These are phyloP conservation scores for Vanessa cardui DNA, from an alignment of 2,888 invertebrate genomes.

Conservation along the genomic window DNA sequence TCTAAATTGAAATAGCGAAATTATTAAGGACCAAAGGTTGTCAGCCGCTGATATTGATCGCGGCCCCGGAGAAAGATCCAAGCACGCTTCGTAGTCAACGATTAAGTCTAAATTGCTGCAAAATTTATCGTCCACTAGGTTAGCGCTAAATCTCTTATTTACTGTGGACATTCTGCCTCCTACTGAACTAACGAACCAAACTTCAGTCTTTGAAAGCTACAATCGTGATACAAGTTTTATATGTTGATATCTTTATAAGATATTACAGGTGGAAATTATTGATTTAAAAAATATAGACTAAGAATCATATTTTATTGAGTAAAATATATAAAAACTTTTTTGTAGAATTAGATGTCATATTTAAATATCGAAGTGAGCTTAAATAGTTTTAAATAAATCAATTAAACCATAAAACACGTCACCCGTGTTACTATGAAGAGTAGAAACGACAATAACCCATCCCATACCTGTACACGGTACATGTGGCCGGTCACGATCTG, in stretches of 20 bases:
- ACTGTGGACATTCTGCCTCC: slow-evolving; percentile 40
- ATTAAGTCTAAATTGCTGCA: slow-evolving; percentile 76
- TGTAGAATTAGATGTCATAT: no score
- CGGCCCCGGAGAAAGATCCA: slow-evolving; percentile 62
- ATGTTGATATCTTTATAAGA: not conserved
- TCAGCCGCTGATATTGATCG: slow-evolving; percentile 62
- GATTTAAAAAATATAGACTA: not conserved
- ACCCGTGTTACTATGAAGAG: not conserved
- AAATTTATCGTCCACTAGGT: slow-evolving; percentile 70
- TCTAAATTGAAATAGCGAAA: slow-evolving; percentile 2
- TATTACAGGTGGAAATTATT: not conserved
- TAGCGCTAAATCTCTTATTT: slow-evolving; percentile 57
- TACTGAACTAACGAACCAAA: slow-evolving; percentile 28
- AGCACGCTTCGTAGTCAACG: slow-evolving; percentile 69
- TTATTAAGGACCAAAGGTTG: slow-evolving; percentile 49
- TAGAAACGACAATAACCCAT: slow-evolving; percentile 31
- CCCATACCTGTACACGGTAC: slow-evolving; percentile 20
- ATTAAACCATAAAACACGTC: not conserved
- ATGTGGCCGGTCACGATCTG: slow-evolving; percentile 35
- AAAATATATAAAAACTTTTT: no score
- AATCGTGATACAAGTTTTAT: slow-evolving; percentile 6
- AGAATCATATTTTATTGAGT: no score
- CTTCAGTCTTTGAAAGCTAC: slow-evolving; percentile 25
- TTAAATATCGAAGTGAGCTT: no score
- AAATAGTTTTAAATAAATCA: not conserved